Base-by-base conservation (phyloP, 2,888 invertebrate species). In the Agonopterix alstromeriana region DNA sequence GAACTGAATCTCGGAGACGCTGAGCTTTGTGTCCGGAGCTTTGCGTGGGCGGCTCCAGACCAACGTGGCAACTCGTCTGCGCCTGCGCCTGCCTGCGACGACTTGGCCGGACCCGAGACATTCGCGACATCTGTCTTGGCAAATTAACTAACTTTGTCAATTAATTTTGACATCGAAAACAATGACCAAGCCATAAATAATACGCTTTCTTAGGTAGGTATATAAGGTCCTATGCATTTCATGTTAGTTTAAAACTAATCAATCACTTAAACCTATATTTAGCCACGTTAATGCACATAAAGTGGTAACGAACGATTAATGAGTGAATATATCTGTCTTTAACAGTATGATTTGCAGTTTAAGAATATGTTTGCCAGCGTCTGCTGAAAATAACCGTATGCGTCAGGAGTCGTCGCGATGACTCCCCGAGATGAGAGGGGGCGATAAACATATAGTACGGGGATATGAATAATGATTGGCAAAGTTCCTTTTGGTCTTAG, bases 381-480 rank as follows among this genome's bases (percentile, higher is more conserved):
- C 48, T 57, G 59, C 70, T 67, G 53, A 73, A 86, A 85, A 87
- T 86, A 86, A 65, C 61, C 46, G 53, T 57, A 79, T 78, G 77
- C 80, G 83, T 84, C 85, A 85, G 67, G 62, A 69, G 66, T 70
- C 70, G 53, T 59, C 59, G 53, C 72, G 79, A 78, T 83, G 83
- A 85, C 71, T 80, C 70, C 57, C 54, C 60, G 47, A 58, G 64
- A 75, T 70, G 65, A 60, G 63, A 66, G 66, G 66, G 17, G 63
- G 69, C 70, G 72, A 78, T 79, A 79, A 80, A 81, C 78, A 76
- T 61, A 60, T 50, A 47, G 44, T 53, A 50, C 57, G 53, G 55
- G 52, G 56, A 60, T 70, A 74, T 82, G 81, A 84, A 73, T 81
- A 80, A 82, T 75, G 70, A 74, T 78, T 82, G 81, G 75, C 81